Evolutionary conservation across 2,888 invertebrate species (phyloP).

Genomic region (Epirrita christyi): DNA sequence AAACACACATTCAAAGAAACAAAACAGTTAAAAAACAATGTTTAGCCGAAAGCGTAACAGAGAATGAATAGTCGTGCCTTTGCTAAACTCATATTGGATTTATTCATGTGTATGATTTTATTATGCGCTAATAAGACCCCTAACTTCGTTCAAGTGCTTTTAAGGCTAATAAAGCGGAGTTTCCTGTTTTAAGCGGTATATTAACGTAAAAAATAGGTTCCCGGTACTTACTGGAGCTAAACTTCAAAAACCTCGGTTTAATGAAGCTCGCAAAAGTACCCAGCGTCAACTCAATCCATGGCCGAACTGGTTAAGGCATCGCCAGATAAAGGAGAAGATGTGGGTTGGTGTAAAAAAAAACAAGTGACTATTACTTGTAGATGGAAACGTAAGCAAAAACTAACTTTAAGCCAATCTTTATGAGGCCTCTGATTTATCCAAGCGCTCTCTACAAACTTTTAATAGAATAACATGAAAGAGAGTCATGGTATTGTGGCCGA

Average conservation of each 20-base stretch:
- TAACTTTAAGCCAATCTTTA: background rate
- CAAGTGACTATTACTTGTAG: no score
- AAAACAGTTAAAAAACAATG: slow-evolving; percentile 8
- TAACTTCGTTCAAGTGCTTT: slow-evolving; percentile 33
- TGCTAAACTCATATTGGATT: slow-evolving; percentile 23
- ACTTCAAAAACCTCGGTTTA: no score
- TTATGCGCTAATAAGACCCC: slow-evolving; percentile 38
- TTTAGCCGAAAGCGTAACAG: slow-evolving; percentile 18
- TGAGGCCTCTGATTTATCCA: background rate
- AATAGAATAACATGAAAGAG: slow-evolving; percentile 38
- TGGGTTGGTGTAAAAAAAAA: no score
- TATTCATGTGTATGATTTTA: slow-evolving; percentile 38
- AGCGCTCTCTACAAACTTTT: slow-evolving; percentile 21
- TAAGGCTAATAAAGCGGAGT: slow-evolving; percentile 27
- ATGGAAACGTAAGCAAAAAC: no score
- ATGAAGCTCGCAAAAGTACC: no score
- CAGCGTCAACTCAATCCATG: no score
- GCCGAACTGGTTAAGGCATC: no score
- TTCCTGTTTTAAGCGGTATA: slow-evolving; percentile 4
- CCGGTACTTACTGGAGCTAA: background rate
- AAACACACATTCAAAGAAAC: background rate
- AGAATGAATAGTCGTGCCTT: no score
- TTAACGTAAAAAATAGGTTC: slow-evolving; percentile 3
- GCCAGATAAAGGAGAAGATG: no score
- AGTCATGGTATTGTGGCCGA: slow-evolving; percentile 47